Conservation (phyloP, 1,140 invertebrate genomes). For the Alviniconcha marisindica region DNA sequence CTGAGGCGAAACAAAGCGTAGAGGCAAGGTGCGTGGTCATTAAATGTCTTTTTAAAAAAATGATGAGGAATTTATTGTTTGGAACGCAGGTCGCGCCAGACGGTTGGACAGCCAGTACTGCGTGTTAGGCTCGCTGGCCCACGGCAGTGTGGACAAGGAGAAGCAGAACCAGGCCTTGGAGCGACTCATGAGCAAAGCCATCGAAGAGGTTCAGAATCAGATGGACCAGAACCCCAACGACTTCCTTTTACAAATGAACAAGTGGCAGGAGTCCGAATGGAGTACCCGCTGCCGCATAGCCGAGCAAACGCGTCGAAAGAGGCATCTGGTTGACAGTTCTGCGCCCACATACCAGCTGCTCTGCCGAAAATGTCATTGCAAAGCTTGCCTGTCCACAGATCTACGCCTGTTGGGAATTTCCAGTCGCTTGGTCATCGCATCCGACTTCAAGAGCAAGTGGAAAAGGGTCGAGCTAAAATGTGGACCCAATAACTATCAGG, state of each 20-base stretch:
- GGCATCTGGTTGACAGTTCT: neutral
- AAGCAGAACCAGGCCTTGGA: neutral
- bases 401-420: neutral
- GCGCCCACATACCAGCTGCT: neutral
- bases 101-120: constrained; percentile 27
- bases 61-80: neutral
- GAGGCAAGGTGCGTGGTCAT: too few species aligned
- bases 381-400: neutral
- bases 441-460: neutral
- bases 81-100: constrained; percentile 4
- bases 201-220: neutral
- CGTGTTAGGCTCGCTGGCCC: neutral
- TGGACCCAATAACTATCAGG: neutral
- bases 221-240: constrained; percentile 7
- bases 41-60: too few species aligned
- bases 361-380: neutral
- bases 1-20: too few species aligned
- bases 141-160: neutral
- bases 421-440: neutral
- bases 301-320: neutral
- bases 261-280: constrained; percentile 8
- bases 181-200: neutral
- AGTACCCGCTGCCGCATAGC: neutral
- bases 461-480: neutral
- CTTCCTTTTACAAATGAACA: neutral